Conservation (phyloP, 2,888 invertebrate species). For the Tachina lurida region DNA sequence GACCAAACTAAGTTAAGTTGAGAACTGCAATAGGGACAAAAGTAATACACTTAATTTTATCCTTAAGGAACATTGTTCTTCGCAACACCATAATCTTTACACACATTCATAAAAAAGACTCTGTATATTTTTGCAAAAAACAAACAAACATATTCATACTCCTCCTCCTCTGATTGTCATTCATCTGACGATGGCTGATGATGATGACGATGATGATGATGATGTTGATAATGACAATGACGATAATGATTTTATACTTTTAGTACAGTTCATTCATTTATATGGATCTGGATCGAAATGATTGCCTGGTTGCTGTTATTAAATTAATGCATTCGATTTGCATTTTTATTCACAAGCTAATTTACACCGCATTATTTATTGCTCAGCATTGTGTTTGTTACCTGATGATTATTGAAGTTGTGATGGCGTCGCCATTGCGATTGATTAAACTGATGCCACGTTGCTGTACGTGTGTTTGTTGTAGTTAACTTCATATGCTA, state of each 20-base stretch:
- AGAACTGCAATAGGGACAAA: too few species aligned
- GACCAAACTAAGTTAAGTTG: too few species aligned
- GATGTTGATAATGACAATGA: conserved; percentile 44
- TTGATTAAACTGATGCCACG: background rate
- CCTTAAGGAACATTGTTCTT: background rate
- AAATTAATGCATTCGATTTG: conserved; percentile 74
- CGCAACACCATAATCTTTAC: background rate
- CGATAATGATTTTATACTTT: conserved; percentile 38
- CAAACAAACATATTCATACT: background rate
- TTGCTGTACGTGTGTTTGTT: background rate
- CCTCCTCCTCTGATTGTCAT: conserved; percentile 18
- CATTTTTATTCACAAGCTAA: conserved; percentile 77
- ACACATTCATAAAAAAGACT: conserved; percentile 26
- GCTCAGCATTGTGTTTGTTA: conserved; percentile 57
- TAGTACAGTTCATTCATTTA: conserved; percentile 45
- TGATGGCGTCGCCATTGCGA: background rate
- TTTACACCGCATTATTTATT: conserved; percentile 79
- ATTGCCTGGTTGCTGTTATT: conserved; percentile 76
- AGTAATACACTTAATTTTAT: too few species aligned
- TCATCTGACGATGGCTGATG: conserved; percentile 31
- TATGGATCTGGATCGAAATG: conserved; percentile 72
- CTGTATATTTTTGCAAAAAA: conserved; percentile 15
- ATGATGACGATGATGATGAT: conserved; percentile 47
- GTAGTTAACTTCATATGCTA: background rate
- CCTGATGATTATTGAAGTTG: conserved; percentile 44